These are phyloP conservation scores for Drosophila nebulosa DNA, from an alignment of 1,140 invertebrate species.

Conservation along the genomic window DNA sequence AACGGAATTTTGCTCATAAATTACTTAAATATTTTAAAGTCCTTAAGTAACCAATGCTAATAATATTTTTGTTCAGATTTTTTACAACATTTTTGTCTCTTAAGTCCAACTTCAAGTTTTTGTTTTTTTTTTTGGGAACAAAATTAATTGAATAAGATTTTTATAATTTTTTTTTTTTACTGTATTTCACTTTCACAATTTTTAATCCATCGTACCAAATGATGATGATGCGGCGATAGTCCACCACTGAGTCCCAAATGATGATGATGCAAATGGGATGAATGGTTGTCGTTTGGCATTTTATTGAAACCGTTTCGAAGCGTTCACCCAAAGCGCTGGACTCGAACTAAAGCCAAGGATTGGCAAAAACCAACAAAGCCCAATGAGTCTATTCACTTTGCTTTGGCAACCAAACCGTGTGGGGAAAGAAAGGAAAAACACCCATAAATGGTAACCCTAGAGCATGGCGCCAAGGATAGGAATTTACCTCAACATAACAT, in stretches of 20 bases:
- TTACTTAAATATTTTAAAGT: too few species aligned
- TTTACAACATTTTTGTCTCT: too few species aligned
- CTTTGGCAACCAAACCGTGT: slow-evolving; percentile 51
- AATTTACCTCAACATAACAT: slow-evolving; percentile 80
- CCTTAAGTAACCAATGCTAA: too few species aligned
- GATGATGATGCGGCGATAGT: slow-evolving; percentile 75
- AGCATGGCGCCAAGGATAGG: slow-evolving; percentile 55
- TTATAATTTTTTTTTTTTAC: too few species aligned
- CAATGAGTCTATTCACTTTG: slow-evolving; percentile 1
- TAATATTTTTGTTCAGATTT: too few species aligned
- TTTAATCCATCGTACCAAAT: slow-evolving; percentile 60
- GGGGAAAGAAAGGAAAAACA: slow-evolving; percentile 2
- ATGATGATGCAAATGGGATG: slow-evolving; percentile 57
- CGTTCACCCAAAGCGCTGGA: slow-evolving; percentile 31
- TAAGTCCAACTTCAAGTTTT: too few species aligned
- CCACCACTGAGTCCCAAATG: slow-evolving; percentile 57
- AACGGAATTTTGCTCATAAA: too few species aligned
- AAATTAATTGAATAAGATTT: too few species aligned
- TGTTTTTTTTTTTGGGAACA: too few species aligned
- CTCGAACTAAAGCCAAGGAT: slow-evolving; percentile 33
- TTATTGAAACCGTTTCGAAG: slow-evolving; percentile 19
- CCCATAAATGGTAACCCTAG: slow-evolving; percentile 8
- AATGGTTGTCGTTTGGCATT: slow-evolving; percentile 68
- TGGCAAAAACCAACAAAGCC: background rate
- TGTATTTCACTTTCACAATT: too few species aligned